Evolutionary conservation across 2,113 vertebrate species (phyloP), one percentile per base, ranked within the genome.

Genomic region (Pholis gunnellus): DNA sequence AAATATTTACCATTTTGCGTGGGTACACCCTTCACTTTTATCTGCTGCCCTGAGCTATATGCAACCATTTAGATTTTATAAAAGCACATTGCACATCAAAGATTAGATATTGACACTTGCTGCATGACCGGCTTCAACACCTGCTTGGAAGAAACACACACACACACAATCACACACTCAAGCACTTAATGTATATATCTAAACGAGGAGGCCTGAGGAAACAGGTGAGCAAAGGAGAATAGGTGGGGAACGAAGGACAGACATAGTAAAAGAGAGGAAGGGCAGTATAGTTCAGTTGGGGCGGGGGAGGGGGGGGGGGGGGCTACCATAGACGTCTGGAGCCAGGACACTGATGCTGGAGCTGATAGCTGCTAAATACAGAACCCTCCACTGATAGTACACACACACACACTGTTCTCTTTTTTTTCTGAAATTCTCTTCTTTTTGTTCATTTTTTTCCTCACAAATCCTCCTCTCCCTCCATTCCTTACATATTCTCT

Each of bases 341-440:
- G 93, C 93, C 93, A 92, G 86, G 88, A 92, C 90, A 91, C 72
- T 91, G 93, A 93, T 94, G 88, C 83, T 83, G 59, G 63, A 82
- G 79, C 87, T 89, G 92, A 93, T 93, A 92, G 77, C 85, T 71
- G 82, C 81, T 81, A 79, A 77, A 69, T 81, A 80, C 72, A 90
- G 78, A 79, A 89, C 89, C 89, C 82, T 88, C 69, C 57, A 42
- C 82, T 82, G 88, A 88, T 79, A 84, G 66, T 50, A 54, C 36
- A 68, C 65, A 87, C 72, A 75, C 82, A 57, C 61, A 40, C 67
- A 72, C 36, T 17, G 31, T 73, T 75, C 38, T 69, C 44, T 27
- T 67, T 20, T 71, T 71, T 66, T 46, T 77, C 64, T 48, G 63
- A 25, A 40, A 40, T 82, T 82, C 20, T 89, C 61, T 76, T 77